These are phyloP conservation scores for Leucosticte australis DNA, from an alignment of 2,113 vertebrate species.

Conservation along the genomic window DNA sequence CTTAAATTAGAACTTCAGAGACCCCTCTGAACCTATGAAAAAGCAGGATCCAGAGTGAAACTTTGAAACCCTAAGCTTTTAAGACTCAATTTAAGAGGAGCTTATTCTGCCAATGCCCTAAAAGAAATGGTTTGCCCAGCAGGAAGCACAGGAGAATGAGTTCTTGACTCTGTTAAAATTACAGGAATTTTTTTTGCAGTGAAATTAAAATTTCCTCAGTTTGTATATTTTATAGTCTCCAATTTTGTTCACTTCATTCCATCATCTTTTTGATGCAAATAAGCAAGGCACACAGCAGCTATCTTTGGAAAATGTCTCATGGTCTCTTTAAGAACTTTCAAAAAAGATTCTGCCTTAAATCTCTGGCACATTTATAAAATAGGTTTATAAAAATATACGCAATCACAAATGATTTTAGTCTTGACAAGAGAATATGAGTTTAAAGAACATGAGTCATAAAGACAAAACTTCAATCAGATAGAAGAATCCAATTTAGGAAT, in stretches of 20 bases:
- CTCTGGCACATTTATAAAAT: not conserved
- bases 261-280: not conserved
- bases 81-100: not conserved
- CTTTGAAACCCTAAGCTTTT: not conserved
- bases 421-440: not conserved
- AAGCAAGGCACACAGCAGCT: not conserved
- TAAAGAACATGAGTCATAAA: constrained; percentile 24
- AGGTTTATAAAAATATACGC: not conserved
- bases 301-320: not conserved
- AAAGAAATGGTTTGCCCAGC: not conserved
- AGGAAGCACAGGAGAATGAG: not conserved
- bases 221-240: not conserved
- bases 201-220: not conserved
- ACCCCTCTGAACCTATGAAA: not conserved
- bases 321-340: not conserved
- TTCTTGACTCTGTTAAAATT: not conserved
- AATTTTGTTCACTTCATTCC: not conserved
- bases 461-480: not conserved
- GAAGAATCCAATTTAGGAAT: not conserved
- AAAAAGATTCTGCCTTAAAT: not conserved
- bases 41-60: not conserved
- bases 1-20: not conserved
- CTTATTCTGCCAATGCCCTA: not conserved
- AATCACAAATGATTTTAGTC: not conserved
- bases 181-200: not conserved